A percentile compares a stretch with the other conserved stretches of the same genome.
These are phyloP conservation scores for Corythornis cristatus DNA, from an alignment of 2,113 vertebrate species.

Conservation along the genomic window DNA sequence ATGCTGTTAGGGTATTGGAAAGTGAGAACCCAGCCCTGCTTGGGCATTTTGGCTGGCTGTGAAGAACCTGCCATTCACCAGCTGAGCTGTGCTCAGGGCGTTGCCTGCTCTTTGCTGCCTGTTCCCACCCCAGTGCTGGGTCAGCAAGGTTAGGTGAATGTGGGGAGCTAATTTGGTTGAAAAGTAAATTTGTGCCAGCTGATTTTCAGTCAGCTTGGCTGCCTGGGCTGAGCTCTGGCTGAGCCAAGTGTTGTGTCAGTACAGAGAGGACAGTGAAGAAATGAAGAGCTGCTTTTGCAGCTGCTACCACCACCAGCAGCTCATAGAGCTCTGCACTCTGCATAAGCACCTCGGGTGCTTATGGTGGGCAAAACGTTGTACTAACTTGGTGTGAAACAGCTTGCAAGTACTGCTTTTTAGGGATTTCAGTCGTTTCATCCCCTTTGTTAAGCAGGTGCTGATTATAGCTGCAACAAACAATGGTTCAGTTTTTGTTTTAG, in stretches of 20 bases:
- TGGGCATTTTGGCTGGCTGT: neutral
- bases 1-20: no score
- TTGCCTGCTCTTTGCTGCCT: neutral
- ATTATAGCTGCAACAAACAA: neutral
- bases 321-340: accelerated
- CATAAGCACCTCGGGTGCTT: neutral
- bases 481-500: neutral
- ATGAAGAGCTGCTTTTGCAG: neutral
- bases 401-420: neutral
- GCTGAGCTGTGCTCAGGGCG: accelerated
- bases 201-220: neutral
- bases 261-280: neutral
- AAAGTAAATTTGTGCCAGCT: neutral
- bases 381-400: neutral
- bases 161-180: neutral
- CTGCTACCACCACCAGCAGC: neutral
- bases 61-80: neutral
- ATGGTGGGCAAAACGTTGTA: accelerated
- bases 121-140: neutral
- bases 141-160: neutral
- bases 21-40: neutral
- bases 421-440: neutral
- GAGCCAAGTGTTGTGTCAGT: accelerated
- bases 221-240: neutral
- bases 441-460: neutral